Conservation (phyloP, 2,888 invertebrate species). For the Troides aeacus region DNA sequence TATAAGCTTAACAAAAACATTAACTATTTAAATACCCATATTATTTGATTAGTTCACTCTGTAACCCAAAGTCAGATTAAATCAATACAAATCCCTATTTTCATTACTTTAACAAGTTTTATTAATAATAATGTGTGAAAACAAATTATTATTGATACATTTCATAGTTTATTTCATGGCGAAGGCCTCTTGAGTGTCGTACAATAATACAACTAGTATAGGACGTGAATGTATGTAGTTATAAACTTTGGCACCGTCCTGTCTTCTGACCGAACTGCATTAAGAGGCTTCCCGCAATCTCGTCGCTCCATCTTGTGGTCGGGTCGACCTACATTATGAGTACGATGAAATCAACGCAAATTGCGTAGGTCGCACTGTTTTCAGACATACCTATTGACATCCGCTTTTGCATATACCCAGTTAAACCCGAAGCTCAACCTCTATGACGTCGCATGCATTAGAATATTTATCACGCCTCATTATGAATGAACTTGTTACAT, state of each 20-base stretch:
- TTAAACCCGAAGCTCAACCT: background rate
- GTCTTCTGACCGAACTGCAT: conserved; percentile 1
- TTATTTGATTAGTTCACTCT: no score
- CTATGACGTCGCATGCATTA: background rate
- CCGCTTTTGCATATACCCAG: conserved; percentile 1
- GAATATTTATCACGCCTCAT: conserved; percentile 4
- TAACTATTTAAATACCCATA: no score
- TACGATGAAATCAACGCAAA: conserved; percentile 1
- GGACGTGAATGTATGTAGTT: background rate
- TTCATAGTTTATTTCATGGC: no score
- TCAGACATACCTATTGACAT: background rate
- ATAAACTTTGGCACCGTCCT: background rate
- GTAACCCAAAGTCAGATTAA: no score
- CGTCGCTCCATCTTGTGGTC: background rate
- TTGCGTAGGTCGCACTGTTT: background rate
- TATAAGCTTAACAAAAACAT: no score
- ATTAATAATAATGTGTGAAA: no score
- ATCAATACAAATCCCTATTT: no score
- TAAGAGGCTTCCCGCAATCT: background rate
- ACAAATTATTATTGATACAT: no score
- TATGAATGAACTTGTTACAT: no score
- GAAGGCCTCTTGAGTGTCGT: no score
- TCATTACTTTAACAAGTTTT: no score
- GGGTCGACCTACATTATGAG: conserved; percentile 2
- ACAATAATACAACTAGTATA: background rate